phyloP scores from a whole-genome alignment of 1,140 invertebrate species.

The Phymastichus coffea region DNA sequence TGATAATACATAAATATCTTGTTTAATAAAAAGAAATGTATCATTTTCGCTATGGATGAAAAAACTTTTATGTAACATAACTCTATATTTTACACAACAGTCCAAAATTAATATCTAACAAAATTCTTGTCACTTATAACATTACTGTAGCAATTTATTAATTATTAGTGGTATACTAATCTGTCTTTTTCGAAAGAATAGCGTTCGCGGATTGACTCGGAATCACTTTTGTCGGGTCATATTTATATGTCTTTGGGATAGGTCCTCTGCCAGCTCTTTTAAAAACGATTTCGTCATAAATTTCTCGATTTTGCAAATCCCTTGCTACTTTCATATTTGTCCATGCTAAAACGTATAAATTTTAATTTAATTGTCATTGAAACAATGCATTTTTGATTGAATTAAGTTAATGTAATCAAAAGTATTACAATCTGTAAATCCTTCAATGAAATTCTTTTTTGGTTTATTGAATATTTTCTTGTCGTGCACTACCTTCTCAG shows the following conservation, averaged over 20 bases:
- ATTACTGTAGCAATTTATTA: too few relatives aligned
- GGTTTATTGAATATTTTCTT: constrained; percentile 62
- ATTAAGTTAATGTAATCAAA: too few relatives aligned
- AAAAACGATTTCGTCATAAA: constrained; percentile 77
- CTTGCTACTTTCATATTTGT: constrained; percentile 79
- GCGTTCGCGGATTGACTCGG: background rate
- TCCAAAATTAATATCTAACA: constrained; percentile 19
- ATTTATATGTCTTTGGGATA: constrained; percentile 82
- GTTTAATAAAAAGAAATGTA: too few relatives aligned
- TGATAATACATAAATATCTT: too few relatives aligned
- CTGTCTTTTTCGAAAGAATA: constrained; percentile 28
- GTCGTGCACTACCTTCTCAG: constrained; percentile 61
- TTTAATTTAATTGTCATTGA: constrained; percentile 14
- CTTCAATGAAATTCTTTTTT: constrained; percentile 76
- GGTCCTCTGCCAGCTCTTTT: constrained; percentile 81
- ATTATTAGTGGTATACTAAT: too few relatives aligned
- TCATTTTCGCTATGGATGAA: too few relatives aligned
- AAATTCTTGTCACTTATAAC: constrained; percentile 8
- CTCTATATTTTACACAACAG: constrained; percentile 18
- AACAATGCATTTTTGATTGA: too few relatives aligned
- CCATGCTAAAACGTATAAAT: constrained; percentile 63
- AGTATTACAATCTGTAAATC: constrained; percentile 80
- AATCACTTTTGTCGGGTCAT: constrained; percentile 82
- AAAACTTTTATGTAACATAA: too few relatives aligned
- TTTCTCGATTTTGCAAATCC: constrained; percentile 74